phyloP scores from a whole-genome alignment of 2,888 invertebrate genomes.

The Epinotia demarniana region DNA sequence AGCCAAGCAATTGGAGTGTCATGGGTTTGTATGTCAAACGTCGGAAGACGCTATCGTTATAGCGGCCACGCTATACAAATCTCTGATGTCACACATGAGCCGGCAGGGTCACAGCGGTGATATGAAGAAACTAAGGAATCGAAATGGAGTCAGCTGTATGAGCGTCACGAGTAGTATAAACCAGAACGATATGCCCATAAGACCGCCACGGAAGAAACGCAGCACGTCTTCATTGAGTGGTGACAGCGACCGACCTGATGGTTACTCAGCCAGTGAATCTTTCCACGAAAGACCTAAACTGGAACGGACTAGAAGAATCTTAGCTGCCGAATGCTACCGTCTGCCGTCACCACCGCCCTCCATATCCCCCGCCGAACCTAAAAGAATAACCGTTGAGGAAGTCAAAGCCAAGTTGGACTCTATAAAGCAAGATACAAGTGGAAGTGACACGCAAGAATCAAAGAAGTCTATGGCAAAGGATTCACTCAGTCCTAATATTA shows the following conservation, averaged over 20 bases:
- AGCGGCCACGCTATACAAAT: slow-evolving; percentile 95
- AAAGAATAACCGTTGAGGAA: slow-evolving; percentile 81
- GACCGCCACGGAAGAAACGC: slow-evolving; percentile 91
- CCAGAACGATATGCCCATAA: slow-evolving; percentile 83
- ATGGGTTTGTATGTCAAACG: slow-evolving; percentile 95
- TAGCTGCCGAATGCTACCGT: slow-evolving; percentile 82
- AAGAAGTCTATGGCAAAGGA: slow-evolving; percentile 73
- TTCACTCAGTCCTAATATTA: slow-evolving; percentile 57
- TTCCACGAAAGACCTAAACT: slow-evolving; percentile 79
- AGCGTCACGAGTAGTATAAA: slow-evolving; percentile 88
- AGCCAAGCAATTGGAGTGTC: slow-evolving; percentile 93
- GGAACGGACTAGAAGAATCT: slow-evolving; percentile 84
- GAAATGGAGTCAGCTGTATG: slow-evolving; percentile 91
- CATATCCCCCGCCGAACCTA: slow-evolving; percentile 69
- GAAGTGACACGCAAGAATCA: slow-evolving; percentile 82
- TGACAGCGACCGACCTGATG: slow-evolving; percentile 85
- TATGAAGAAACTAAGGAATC: slow-evolving; percentile 87
- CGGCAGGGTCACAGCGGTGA: slow-evolving; percentile 76
- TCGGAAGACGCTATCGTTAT: slow-evolving; percentile 96
- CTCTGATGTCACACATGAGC: slow-evolving; percentile 92
- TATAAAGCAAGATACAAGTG: slow-evolving; percentile 75
- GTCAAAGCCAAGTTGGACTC: slow-evolving; percentile 85
- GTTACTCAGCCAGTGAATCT: slow-evolving; percentile 75
- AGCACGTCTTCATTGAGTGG: slow-evolving; percentile 87
- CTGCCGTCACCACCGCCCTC: slow-evolving; percentile 74